These are phyloP conservation scores for Eucera pruinosa DNA, from an alignment of 2,888 invertebrate species.

Conservation along the genomic window DNA sequence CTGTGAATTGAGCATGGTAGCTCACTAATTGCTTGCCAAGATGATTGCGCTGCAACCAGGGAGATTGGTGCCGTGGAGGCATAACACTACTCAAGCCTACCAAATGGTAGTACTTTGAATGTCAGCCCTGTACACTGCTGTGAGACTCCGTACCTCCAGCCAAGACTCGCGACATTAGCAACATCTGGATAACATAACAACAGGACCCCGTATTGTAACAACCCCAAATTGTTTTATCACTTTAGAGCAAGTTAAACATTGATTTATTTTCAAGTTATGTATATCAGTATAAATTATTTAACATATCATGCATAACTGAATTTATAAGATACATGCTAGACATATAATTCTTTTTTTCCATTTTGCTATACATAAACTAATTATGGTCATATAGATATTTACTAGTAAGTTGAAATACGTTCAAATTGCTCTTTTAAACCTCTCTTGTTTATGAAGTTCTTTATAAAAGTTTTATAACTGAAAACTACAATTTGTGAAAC, in stretches of 20 bases:
- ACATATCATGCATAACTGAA: conserved; percentile 69
- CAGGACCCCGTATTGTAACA: conserved; percentile 75
- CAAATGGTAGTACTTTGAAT: conserved; percentile 82
- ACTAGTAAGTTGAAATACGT: conserved; percentile 28
- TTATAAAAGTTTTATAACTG: conserved; percentile 36
- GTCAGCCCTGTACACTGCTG: conserved; percentile 82
- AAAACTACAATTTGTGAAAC: conserved; percentile 26
- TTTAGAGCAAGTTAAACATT: conserved; percentile 73
- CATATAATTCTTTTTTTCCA: conserved; percentile 35
- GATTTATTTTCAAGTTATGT: conserved; percentile 55
- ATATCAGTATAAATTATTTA: conserved; percentile 59
- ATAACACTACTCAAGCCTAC: conserved; percentile 83
- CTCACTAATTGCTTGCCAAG: conserved; percentile 81
- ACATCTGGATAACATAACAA: conserved; percentile 82
- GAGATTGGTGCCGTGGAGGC: conserved; percentile 80
- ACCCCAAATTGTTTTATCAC: conserved; percentile 68
- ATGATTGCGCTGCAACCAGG: conserved; percentile 80
- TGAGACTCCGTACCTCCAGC: conserved; percentile 80
- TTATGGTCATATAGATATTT: conserved; percentile 15
- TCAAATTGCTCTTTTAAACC: conserved; percentile 57
- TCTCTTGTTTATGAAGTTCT: conserved; percentile 27
- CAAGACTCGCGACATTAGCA: conserved; percentile 81
- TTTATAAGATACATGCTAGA: conserved; percentile 62
- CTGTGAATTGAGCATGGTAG: conserved; percentile 80
- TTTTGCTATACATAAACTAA: conserved; percentile 28